phyloP scores from a whole-genome alignment of 2,888 invertebrate species.

The Athalia cordata region DNA sequence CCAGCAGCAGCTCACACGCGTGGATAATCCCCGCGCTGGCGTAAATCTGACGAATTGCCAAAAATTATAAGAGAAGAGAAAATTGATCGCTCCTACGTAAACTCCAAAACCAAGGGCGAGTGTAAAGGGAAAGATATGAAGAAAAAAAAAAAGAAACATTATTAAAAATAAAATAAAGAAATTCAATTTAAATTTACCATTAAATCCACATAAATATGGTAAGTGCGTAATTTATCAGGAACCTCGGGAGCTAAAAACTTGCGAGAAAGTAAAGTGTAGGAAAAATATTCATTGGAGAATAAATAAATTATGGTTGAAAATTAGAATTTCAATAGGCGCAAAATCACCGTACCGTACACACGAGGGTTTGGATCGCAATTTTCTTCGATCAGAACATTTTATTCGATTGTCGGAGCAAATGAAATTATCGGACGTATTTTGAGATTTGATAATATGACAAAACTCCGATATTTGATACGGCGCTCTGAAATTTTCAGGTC shows the following conservation, averaged over 20 bases:
- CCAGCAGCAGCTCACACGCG: background rate
- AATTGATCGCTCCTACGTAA: background rate
- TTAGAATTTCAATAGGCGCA: constrained; percentile 13
- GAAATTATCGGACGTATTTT: background rate
- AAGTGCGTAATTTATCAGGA: constrained; percentile 34
- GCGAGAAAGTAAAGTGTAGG: constrained; percentile 13
- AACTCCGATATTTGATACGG: background rate
- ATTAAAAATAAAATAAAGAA: constrained; percentile 9
- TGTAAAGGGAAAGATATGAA: too few species aligned
- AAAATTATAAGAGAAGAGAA: constrained; percentile 2
- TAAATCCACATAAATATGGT: constrained; percentile 38
- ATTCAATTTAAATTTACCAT: constrained; percentile 28
- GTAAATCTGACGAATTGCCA: constrained; percentile 14
- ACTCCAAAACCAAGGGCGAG: background rate
- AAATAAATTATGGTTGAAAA: constrained; percentile 34
- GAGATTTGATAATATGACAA: background rate
- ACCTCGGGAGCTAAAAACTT: background rate
- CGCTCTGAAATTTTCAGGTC: too few species aligned
- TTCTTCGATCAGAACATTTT: constrained; percentile 2
- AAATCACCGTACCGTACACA: background rate
- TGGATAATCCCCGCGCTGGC: background rate
- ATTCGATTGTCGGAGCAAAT: background rate
- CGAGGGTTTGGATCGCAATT: background rate
- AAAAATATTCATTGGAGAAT: constrained; percentile 37
- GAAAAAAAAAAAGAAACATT: background rate